Conservation (phyloP, 2,888 invertebrate genomes). For the Anoplius nigerrimus region DNA sequence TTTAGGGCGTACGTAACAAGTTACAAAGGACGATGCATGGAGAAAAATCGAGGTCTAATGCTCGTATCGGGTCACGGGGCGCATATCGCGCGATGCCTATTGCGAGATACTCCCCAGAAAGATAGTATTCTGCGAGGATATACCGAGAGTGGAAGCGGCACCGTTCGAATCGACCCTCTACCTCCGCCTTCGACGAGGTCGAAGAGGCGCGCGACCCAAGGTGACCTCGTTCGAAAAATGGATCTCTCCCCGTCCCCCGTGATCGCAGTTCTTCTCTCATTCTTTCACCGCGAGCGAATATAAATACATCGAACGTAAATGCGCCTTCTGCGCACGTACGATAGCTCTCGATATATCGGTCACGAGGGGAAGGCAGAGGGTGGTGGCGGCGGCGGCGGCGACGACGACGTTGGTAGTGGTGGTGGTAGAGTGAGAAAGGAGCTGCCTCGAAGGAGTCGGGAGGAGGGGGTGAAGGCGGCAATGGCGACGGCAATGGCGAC, state of each 20-base stretch:
- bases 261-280: not conserved
- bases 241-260: not conserved
- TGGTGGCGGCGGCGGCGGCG: too few species aligned
- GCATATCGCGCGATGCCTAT: too few species aligned
- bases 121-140: too few species aligned
- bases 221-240: slow-evolving; percentile 3
- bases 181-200: not conserved
- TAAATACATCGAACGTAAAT: slow-evolving; percentile 42
- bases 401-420: not conserved
- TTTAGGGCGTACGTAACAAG: too few species aligned
- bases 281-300: slow-evolving; percentile 26
- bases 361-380: slow-evolving; percentile 6
- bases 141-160: too few species aligned
- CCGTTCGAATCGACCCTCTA: not conserved
- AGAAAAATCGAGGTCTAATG: too few species aligned
- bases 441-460: slow-evolving; percentile 16
- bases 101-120: too few species aligned
- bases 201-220: slow-evolving; percentile 3
- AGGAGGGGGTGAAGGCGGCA: slow-evolving; percentile 10
- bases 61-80: too few species aligned
- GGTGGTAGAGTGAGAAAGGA: slow-evolving; percentile 5
- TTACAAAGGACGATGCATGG: too few species aligned
- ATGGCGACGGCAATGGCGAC: too few species aligned
- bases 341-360: slow-evolving; percentile 18
- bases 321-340: slow-evolving; percentile 8